Conservation (phyloP, 37 sponge, comb jelly and placozoan species). For the Geodia barretti region DNA sequence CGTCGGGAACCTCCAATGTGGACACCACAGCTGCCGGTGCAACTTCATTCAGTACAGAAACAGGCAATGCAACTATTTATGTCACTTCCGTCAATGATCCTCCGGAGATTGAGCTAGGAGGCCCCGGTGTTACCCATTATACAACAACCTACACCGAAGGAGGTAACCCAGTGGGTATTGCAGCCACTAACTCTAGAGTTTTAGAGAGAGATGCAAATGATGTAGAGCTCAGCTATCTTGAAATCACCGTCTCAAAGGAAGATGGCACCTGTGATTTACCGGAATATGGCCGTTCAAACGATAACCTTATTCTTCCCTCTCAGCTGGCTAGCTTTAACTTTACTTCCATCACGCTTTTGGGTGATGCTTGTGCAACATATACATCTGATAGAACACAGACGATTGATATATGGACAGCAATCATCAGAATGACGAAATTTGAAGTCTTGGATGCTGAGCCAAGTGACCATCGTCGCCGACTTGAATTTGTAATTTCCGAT, state of each 20-base stretch:
- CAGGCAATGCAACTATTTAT: slow-evolving; percentile 25
- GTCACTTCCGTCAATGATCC: slow-evolving; percentile 58
- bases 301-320: slow-evolving; percentile 22
- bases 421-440: slow-evolving; percentile 52
- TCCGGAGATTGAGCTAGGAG: slow-evolving; percentile 55
- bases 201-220: slow-evolving; percentile 46
- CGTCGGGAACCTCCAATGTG: slow-evolving; percentile 8
- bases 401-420: slow-evolving; percentile 45
- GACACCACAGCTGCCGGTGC: slow-evolving; percentile 30
- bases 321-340: not conserved
- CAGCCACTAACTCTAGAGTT: slow-evolving; percentile 22
- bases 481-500: slow-evolving; percentile 57
- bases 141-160: slow-evolving; percentile 55
- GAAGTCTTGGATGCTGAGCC: slow-evolving; percentile 62
- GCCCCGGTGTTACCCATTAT: slow-evolving; percentile 12
- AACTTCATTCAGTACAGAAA: slow-evolving; percentile 45
- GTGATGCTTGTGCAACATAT: slow-evolving; percentile 61
- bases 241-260: slow-evolving; percentile 29
- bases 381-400: slow-evolving; percentile 30
- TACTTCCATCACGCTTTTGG: not conserved
- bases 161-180: slow-evolving; percentile 26
- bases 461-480: slow-evolving; percentile 58
- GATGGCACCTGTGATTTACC: slow-evolving; percentile 52
- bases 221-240: slow-evolving; percentile 17
- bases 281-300: slow-evolving; percentile 35